Percentiles rank a stretch among this genome's conserved stretches.
Conservation (phyloP, 2,888 invertebrate species). For the Acanthoscelides obtectus region DNA sequence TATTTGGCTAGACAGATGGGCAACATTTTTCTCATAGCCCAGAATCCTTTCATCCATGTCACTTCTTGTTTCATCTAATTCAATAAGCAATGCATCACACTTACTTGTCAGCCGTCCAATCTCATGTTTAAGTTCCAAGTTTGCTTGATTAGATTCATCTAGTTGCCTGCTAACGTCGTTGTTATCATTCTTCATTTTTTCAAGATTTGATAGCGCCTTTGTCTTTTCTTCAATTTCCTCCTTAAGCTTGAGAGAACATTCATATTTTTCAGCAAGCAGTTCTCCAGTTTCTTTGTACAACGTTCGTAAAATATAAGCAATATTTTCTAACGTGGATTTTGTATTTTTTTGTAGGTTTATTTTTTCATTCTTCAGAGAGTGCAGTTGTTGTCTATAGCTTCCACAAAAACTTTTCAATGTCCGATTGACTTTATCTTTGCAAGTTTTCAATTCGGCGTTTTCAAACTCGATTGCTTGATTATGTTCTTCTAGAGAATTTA, state of each 20-base stretch:
- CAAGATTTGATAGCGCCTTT: constrained; percentile 3
- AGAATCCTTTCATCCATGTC: neutral
- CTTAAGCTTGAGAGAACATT: neutral
- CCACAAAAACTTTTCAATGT: neutral
- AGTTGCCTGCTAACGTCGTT: constrained; percentile 2
- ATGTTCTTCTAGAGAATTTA: neutral
- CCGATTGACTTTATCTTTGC: neutral
- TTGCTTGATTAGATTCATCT: neutral
- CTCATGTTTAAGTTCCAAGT: neutral
- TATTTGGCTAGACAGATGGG: neutral
- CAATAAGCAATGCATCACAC: neutral
- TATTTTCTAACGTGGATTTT: neutral
- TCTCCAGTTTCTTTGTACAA: neutral
- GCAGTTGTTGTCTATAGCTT: neutral
- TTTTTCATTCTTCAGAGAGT: neutral
- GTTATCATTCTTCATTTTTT: neutral
- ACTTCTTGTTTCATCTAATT: neutral
- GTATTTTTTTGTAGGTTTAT: neutral
- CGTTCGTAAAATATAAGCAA: neutral
- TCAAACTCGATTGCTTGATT: neutral
- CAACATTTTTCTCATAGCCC: neutral
- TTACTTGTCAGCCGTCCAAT: neutral
- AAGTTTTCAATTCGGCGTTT: neutral
- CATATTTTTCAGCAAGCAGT: neutral
- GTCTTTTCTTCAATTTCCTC: constrained; percentile 1